Conservation (phyloP, 2,888 invertebrate species). For the Caenorhabditis angaria region DNA sequence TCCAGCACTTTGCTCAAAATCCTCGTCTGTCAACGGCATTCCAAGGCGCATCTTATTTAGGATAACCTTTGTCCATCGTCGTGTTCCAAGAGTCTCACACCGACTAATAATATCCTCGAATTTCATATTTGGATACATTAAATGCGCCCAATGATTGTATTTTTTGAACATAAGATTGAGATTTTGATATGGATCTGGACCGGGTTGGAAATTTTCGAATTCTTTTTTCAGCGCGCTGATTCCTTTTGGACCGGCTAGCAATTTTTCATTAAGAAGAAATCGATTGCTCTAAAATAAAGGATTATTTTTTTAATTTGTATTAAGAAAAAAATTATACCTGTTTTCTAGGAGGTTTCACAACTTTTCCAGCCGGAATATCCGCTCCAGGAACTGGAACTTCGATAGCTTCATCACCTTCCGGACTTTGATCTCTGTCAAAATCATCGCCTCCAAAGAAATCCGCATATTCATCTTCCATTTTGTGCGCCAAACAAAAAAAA, state of each 20-base stretch:
- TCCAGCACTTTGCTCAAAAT: constrained; percentile 14
- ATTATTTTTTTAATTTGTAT: neutral
- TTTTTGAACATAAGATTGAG: constrained; percentile 47
- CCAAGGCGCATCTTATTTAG: constrained; percentile 33
- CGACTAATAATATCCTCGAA: constrained; percentile 49
- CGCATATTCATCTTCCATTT: constrained; percentile 39
- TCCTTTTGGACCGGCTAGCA: constrained; percentile 45
- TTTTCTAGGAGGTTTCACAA: neutral
- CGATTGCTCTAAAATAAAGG: constrained; percentile 21
- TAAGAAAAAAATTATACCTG: neutral
- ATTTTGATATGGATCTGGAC: constrained; percentile 53
- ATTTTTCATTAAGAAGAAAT: constrained; percentile 40
- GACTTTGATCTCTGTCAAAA: constrained; percentile 39
- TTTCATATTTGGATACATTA: constrained; percentile 52
- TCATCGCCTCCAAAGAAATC: constrained; percentile 55
- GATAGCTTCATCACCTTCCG: constrained; percentile 41
- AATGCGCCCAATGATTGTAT: constrained; percentile 53
- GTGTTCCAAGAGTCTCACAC: constrained; percentile 52
- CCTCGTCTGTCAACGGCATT: constrained; percentile 45
- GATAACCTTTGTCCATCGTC: too few relatives aligned
- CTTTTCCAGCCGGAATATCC: neutral
- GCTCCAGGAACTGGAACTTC: constrained; percentile 16
- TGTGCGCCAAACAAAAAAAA: neutral
- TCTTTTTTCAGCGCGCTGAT: constrained; percentile 34
- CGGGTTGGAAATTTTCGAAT: constrained; percentile 42